Base-by-base conservation (phyloP, 1,140 invertebrate species). In the Pseudachorutes palmiensis region DNA sequence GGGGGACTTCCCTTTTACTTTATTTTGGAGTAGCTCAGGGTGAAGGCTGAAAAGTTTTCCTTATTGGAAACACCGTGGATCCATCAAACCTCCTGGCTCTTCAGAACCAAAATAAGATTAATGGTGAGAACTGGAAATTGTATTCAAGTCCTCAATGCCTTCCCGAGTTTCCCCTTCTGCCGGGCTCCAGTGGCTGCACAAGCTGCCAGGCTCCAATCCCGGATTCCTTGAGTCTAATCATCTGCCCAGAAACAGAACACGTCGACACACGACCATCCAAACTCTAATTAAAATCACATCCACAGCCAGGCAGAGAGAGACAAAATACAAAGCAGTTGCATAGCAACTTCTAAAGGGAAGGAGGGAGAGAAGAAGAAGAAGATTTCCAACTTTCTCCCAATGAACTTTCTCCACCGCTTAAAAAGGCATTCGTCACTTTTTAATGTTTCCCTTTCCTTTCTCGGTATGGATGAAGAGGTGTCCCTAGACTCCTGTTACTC, bases 51-150 rank as follows among this genome's bases (percentile, higher is more conserved):
- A 41, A 41, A 41, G 36, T 41, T 41, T 41, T 41, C 36, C n/a
- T n/a, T 41, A 41, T 41, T 41, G 36, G 36, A 41, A 41, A 41
- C 36, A 9, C 19, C 19, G 36, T 41, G 36, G 36, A 41, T 55
- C 51, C 51, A 55, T 55, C 51, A 55, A 55, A 12, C 14, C 24
- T 26, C 24, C 24, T 24, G 12, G n/a, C n/a, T n/a, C n/a, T 55
- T 55, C 5, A 12, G 51, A 26, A 45, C 9, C 9, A 55, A 55
- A 55, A 55, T 26, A 69, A 70, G 68, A 70, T 70, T 70, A 70
- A 70, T 70, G 68, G 68, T 66, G 36, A 71, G 74, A 48, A 75
- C 72, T 67, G 74, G 72, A 41, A 75, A 74, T 72, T 70, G 72
- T 68, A 69, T 69, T 69, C 68, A 58, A 60, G 58, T 49, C 62